These are phyloP conservation scores for Paratilapia polleni DNA, from an alignment of 2,113 vertebrate species.

Conservation along the genomic window DNA sequence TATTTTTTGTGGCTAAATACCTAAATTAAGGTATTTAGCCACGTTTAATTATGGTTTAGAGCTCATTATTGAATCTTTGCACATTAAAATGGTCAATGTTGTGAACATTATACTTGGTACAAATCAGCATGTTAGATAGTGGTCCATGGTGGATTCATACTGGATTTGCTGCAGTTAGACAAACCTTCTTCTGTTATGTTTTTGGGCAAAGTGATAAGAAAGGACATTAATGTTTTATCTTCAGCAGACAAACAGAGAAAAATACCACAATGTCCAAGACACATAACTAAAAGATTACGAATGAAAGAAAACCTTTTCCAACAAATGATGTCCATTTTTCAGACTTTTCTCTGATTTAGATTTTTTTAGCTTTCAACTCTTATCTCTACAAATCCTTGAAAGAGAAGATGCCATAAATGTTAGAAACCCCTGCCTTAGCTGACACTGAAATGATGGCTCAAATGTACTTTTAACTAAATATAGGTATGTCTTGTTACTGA, in stretches of 20 bases:
- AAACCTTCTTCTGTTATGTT: neutral
- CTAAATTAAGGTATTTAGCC: neutral
- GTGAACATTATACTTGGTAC: neutral
- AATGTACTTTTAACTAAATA: too few relatives aligned
- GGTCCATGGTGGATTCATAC: neutral
- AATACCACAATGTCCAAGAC: neutral
- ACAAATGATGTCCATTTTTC: neutral
- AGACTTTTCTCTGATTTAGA: neutral
- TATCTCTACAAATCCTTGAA: neutral
- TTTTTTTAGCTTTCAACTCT: neutral
- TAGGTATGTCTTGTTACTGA: neutral
- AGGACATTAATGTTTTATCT: neutral
- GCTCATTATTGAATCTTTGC: neutral
- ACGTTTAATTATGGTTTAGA: neutral
- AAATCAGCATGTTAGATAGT: neutral
- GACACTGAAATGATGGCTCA: too few relatives aligned
- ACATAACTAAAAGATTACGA: neutral
- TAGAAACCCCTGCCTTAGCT: neutral
- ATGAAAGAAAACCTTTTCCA: accelerated
- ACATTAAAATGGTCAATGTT: neutral
- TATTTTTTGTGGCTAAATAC: neutral
- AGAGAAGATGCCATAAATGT: neutral
- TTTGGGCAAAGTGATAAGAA: neutral
- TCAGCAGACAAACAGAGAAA: neutral
- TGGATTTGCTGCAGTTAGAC: neutral